Evolutionary conservation across 2,888 invertebrate species (phyloP).

Genomic region (Serripes groenlandicus): DNA sequence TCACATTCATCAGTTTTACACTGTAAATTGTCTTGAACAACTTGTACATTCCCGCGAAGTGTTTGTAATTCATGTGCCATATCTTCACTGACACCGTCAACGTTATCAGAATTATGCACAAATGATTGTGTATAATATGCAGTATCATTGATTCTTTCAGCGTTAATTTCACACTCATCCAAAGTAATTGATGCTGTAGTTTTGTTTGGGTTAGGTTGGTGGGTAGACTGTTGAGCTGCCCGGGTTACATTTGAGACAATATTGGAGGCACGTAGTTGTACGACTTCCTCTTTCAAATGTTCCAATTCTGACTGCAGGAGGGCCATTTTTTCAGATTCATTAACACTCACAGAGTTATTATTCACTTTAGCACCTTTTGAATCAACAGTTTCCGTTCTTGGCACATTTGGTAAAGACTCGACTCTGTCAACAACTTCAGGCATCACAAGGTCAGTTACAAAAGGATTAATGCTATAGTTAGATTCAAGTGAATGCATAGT

Average conservation of each 20-base stretch:
- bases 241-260: slow-evolving; percentile 3
- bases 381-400: slow-evolving; percentile 11
- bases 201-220: background rate
- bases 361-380: background rate
- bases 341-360: background rate
- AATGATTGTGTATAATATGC: slow-evolving; percentile 18
- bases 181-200: background rate
- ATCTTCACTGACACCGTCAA: background rate
- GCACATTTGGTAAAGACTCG: slow-evolving; percentile 8
- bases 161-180: background rate
- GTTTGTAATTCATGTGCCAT: background rate
- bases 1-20: background rate
- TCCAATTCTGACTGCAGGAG: slow-evolving; percentile 46
- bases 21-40: background rate
- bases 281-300: slow-evolving; percentile 42
- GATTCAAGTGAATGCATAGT: background rate
- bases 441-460: background rate
- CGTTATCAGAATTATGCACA: background rate
- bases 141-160: slow-evolving; percentile 22
- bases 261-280: slow-evolving; percentile 40
- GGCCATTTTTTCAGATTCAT: slow-evolving; percentile 26
- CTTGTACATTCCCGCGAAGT: background rate
- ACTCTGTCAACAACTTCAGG: background rate
- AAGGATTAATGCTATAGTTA: background rate
- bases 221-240: background rate